Evolutionary conservation across 2,113 vertebrate genomes (phyloP).

Genomic region (Chaetura pelagica): DNA sequence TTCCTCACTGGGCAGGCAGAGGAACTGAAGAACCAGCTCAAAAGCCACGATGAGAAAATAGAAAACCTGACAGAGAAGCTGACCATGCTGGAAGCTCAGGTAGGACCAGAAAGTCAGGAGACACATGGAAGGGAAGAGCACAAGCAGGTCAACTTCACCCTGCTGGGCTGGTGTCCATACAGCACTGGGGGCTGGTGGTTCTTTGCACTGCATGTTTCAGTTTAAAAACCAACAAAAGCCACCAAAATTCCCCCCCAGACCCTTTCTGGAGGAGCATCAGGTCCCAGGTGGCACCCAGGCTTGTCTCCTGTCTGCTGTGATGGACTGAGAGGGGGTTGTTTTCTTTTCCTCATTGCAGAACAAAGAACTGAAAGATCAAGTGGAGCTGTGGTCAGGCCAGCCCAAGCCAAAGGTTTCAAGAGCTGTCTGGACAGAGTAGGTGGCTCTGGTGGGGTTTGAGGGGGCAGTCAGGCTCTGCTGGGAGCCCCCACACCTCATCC

Average conservation of each 20-base stretch:
- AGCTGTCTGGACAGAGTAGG: slow-evolving; percentile 54
- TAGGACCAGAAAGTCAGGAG: not conserved
- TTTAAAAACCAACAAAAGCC: not conserved
- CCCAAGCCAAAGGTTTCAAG: slow-evolving; percentile 31
- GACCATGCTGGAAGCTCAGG: slow-evolving; percentile 66
- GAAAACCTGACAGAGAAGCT: slow-evolving; percentile 71
- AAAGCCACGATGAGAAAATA: slow-evolving; percentile 74
- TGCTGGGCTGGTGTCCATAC: not conserved
- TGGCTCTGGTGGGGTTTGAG: not conserved
- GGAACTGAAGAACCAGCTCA: slow-evolving; percentile 65
- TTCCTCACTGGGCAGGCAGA: slow-evolving; percentile 64
- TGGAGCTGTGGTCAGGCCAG: slow-evolving; percentile 47
- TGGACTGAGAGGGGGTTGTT: not conserved
- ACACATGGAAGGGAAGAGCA: not conserved
- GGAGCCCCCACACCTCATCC: not conserved
- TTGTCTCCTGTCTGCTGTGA: not conserved
- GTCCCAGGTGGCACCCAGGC: too few species aligned
- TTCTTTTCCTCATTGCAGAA: slow-evolving; percentile 57
- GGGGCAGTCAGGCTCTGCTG: not conserved
- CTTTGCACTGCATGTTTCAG: not conserved
- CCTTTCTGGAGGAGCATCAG: not conserved
- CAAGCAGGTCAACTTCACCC: rapidly evolving
- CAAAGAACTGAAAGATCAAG: slow-evolving; percentile 72
- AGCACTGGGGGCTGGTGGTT: rapidly evolving
- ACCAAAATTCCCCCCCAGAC: too few species aligned